Conservation (phyloP, 2,888 invertebrate genomes). For the Heliconius charithonia region DNA sequence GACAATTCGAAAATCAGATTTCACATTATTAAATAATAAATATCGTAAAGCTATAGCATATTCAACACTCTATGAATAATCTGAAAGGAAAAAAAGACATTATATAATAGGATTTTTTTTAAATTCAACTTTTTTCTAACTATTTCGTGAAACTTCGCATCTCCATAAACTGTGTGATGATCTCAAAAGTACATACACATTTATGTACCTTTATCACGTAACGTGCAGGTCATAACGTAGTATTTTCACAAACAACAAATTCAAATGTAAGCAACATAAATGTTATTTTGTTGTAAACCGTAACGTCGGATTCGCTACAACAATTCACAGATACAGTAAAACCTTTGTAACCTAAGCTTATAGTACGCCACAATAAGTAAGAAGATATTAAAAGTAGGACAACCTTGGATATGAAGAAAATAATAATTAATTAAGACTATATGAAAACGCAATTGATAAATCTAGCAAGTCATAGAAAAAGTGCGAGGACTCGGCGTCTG, state of each 20-base stretch:
- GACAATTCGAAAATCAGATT: too few species aligned
- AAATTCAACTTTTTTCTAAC: too few species aligned
- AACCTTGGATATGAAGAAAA: neutral
- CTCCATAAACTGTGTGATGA: too few species aligned
- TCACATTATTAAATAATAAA: too few species aligned
- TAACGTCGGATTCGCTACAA: neutral
- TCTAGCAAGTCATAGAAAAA: conserved; percentile 8
- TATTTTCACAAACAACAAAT: neutral
- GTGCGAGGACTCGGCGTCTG: neutral
- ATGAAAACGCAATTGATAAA: neutral
- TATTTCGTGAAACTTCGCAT: too few species aligned
- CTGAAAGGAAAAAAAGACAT: too few species aligned
- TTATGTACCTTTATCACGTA: neutral
- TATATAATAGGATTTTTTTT: too few species aligned
- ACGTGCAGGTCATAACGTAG: neutral
- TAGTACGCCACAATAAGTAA: neutral
- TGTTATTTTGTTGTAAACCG: neutral
- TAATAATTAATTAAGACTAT: neutral
- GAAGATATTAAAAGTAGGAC: neutral
- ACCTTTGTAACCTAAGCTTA: neutral
- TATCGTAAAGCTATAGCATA: too few species aligned
- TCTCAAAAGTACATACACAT: too few species aligned
- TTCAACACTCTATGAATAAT: too few species aligned
- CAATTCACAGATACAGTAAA: neutral
- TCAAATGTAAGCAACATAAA: neutral